A percentile compares a stretch with the other conserved stretches of the same genome.
phyloP scores from a whole-genome alignment of 2,888 invertebrate genomes.

The Caenorhabditis sinica region DNA sequence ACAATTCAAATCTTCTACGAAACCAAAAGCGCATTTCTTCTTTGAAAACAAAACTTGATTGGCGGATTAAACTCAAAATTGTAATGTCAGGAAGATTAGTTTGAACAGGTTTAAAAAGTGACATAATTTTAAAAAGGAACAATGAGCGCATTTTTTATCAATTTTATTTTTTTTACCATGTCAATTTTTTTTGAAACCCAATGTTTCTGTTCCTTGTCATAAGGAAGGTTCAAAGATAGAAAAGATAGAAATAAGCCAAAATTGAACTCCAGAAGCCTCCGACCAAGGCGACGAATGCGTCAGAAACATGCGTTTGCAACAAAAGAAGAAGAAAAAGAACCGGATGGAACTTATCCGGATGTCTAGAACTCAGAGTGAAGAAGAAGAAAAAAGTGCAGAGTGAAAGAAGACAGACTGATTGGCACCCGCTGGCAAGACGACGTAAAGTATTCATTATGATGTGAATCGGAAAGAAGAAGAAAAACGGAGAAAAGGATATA shows the following conservation, averaged over 20 bases:
- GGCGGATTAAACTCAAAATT: neutral
- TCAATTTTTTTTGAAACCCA: too few relatives aligned
- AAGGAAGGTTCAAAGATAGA: neutral
- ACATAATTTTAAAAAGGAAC: neutral
- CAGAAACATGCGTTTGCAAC: conserved; percentile 18
- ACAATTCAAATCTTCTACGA: neutral
- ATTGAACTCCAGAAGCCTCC: neutral
- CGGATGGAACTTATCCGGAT: conserved; percentile 39
- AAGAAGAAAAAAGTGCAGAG: conserved; percentile 4
- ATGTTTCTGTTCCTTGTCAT: neutral
- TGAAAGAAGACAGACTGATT: conserved; percentile 35
- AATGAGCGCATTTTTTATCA: neutral
- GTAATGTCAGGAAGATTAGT: conserved; percentile 4
- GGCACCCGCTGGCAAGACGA: conserved; percentile 22
- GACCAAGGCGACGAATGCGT: neutral
- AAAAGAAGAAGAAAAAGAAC: conserved; percentile 4
- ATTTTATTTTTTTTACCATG: neutral
- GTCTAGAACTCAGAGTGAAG: conserved; percentile 3
- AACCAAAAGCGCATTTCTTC: neutral
- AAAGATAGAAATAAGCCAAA: too few relatives aligned
- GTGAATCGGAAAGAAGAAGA: conserved; percentile 2
- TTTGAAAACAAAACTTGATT: neutral
- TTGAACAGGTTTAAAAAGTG: neutral
- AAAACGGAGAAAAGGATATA: neutral
- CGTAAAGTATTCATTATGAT: conserved; percentile 33